Conservation (phyloP, 2,797 vertebrate species). For the Masticophis lateralis region DNA sequence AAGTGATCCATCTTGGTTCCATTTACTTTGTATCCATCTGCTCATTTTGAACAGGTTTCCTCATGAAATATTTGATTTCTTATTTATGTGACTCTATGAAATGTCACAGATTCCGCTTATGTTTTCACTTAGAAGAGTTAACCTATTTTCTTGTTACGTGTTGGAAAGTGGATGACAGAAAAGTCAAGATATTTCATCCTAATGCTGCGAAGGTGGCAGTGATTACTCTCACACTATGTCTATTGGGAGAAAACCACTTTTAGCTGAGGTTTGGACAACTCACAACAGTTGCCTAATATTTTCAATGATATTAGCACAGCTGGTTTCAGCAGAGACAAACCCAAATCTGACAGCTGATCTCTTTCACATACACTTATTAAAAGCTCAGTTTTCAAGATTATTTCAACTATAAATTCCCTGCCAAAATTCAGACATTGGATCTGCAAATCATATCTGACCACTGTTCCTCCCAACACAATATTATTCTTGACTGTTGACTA, state of each 20-base stretch:
- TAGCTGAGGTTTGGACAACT: constrained; percentile 19
- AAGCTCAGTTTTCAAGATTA: constrained; percentile 7
- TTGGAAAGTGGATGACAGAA: constrained; percentile 45
- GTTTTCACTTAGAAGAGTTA: constrained; percentile 55
- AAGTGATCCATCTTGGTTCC: constrained; percentile 30
- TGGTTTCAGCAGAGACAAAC: background rate
- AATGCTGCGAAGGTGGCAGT: constrained; percentile 26
- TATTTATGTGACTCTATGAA: constrained; percentile 47
- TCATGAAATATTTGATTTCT: constrained; percentile 37
- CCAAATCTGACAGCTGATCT: constrained; percentile 15
- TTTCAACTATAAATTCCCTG: background rate
- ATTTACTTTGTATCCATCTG: constrained; percentile 50
- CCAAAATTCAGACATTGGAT: background rate
- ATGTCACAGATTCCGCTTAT: constrained; percentile 47
- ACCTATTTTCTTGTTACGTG: constrained; percentile 48
- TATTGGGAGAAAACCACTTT: constrained; percentile 35
- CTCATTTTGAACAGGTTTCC: constrained; percentile 30
- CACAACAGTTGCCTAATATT: constrained; percentile 26
- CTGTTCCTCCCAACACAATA: background rate
- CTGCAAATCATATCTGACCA: background rate
- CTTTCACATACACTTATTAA: constrained; percentile 21
- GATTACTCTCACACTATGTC: constrained; percentile 40
- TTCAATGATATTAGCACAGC: background rate
- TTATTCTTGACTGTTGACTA: background rate
- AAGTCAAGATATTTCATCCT: constrained; percentile 38